phyloP scores from a whole-genome alignment of 2,888 invertebrate genomes.

The Acronicta leporina region DNA sequence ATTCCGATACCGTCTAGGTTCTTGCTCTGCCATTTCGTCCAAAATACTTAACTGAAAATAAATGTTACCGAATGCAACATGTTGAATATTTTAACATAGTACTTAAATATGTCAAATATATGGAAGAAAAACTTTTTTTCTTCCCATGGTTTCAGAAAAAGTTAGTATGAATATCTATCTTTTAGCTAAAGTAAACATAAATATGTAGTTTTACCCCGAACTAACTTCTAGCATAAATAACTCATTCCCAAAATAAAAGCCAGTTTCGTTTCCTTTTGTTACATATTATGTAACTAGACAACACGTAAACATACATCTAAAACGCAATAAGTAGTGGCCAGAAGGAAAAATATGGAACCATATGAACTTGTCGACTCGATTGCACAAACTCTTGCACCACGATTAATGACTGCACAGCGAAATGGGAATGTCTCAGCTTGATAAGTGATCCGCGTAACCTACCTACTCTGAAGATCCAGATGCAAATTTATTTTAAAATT shows the following conservation, averaged over 20 bases:
- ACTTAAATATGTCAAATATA: no score
- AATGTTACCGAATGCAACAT: no score
- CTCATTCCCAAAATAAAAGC: conserved; percentile 15
- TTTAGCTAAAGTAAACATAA: no score
- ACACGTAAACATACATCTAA: conserved; percentile 42
- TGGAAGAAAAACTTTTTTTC: no score
- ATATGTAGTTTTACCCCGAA: not conserved
- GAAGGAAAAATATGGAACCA: conserved; percentile 52
- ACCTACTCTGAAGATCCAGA: conserved; percentile 44
- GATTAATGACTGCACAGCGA: conserved; percentile 54
- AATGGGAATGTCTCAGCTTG: conserved; percentile 56
- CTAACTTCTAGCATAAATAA: conserved; percentile 3
- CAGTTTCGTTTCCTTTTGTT: conserved; percentile 27
- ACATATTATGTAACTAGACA: conserved; percentile 28
- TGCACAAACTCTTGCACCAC: conserved; percentile 45
- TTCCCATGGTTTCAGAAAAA: no score
- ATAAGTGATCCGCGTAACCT: conserved; percentile 53
- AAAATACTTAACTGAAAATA: no score
- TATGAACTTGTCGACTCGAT: conserved; percentile 51
- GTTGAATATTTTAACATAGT: no score
- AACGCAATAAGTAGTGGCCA: conserved; percentile 35
- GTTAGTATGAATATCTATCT: no score
- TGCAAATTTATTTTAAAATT: conserved; percentile 47
- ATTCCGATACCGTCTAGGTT: no score
- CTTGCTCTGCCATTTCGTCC: no score